phyloP scores from a whole-genome alignment of 35 echinoderm and acorn worm genomes.

The Apostichopus japonicus region DNA sequence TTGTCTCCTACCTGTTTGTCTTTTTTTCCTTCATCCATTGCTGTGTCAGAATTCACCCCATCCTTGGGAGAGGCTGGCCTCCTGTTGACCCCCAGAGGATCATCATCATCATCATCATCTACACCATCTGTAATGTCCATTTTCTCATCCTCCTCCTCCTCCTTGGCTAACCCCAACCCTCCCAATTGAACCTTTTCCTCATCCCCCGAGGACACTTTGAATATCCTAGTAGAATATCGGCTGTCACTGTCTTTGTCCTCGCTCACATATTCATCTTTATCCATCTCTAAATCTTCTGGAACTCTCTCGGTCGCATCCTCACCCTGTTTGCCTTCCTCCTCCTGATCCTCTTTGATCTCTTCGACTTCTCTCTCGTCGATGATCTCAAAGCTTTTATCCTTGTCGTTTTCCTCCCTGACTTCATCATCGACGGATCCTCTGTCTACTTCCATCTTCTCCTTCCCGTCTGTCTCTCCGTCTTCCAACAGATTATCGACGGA shows the following conservation, averaged over 20 bases:
- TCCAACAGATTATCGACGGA: background rate
- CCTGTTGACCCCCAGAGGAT: background rate
- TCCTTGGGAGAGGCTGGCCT: background rate
- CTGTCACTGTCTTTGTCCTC: background rate
- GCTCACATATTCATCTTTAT: background rate
- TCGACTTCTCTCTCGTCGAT: constrained; percentile 36
- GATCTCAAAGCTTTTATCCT: constrained; percentile 45
- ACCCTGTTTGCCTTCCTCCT: background rate
- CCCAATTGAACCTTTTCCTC: background rate
- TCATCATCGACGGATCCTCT: background rate
- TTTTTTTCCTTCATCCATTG: background rate
- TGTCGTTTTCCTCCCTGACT: background rate
- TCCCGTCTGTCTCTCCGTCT: background rate
- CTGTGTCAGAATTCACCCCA: background rate
- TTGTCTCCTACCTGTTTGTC: constrained; percentile 3
- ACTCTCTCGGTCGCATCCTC: background rate
- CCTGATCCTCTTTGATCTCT: background rate
- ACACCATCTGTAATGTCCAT: background rate
- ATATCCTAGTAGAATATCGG: background rate
- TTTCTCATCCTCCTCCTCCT: background rate
- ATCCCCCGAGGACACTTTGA: background rate
- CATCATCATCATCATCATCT: background rate
- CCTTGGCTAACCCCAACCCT: background rate
- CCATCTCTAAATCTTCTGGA: background rate
- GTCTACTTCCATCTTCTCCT: constrained; percentile 25